A percentile compares a stretch with the other conserved stretches of the same genome.
phyloP scores from a whole-genome alignment of 2,888 invertebrate genomes.

The Drosophila emarginata region DNA sequence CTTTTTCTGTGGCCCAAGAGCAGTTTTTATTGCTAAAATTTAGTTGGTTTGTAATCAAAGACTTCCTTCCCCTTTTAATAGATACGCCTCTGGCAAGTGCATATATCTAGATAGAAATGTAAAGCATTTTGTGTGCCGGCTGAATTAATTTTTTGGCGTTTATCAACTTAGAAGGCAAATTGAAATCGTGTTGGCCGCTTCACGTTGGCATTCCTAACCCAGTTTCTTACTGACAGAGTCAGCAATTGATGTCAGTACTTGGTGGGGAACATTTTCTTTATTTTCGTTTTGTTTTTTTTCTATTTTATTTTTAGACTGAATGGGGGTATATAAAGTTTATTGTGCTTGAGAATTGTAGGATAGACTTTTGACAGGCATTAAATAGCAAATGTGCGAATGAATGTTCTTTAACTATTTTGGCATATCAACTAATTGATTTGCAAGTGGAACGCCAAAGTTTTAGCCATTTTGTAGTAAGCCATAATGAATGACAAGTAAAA shows the following conservation, averaged over 20 bases:
- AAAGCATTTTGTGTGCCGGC: constrained; percentile 48
- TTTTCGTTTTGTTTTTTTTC: constrained; percentile 15
- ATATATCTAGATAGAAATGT: constrained; percentile 35
- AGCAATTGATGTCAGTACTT: constrained; percentile 7
- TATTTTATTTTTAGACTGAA: constrained; percentile 16
- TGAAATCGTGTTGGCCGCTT: constrained; percentile 64
- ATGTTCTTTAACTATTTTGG: constrained; percentile 42
- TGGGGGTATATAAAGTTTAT: not conserved
- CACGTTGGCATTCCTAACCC: constrained; percentile 60
- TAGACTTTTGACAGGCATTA: constrained; percentile 18
- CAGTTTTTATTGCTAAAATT: not conserved
- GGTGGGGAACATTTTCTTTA: not conserved
- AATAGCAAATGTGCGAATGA: constrained; percentile 1
- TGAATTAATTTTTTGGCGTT: constrained; percentile 71
- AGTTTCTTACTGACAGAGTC: constrained; percentile 44
- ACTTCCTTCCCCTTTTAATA: not conserved
- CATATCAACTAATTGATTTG: constrained; percentile 71
- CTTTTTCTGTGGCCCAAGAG: not conserved
- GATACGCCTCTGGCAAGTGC: constrained; percentile 15
- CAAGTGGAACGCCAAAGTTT: constrained; percentile 50
- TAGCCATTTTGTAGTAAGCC: not conserved
- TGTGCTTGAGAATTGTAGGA: constrained; percentile 3
- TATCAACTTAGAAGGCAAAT: constrained; percentile 65
- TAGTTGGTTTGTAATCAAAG: constrained; percentile 1
- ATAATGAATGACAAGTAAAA: not conserved